Evolutionary conservation across 2,888 invertebrate species (phyloP).

Genomic region (Stenodera caucasica): DNA sequence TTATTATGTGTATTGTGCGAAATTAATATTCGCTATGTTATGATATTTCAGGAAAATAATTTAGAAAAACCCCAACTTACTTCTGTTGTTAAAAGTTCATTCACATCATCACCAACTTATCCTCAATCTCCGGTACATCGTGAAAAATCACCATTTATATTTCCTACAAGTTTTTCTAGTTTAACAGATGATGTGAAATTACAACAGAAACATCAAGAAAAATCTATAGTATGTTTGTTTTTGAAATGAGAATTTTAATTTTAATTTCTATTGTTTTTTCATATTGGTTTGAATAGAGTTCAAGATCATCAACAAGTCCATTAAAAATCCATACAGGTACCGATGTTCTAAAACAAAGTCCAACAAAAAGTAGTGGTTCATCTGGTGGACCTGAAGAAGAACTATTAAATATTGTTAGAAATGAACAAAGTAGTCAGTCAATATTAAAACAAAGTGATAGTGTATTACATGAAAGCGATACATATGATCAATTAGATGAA

Average conservation of each 20-base stretch:
- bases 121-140: constrained; percentile 22
- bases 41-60: not conserved
- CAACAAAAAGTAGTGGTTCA: constrained; percentile 49
- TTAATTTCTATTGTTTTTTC: constrained; percentile 7
- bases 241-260: not conserved
- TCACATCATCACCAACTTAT: constrained; percentile 15
- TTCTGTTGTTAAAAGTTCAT: constrained; percentile 7
- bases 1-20: too few relatives aligned
- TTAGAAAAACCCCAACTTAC: not conserved
- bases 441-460: constrained; percentile 52
- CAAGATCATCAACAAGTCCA: constrained; percentile 42
- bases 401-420: constrained; percentile 15
- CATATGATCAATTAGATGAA: constrained; percentile 47
- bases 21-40: too few relatives aligned
- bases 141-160: constrained; percentile 25
- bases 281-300: not conserved
- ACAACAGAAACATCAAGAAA: constrained; percentile 9
- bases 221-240: constrained; percentile 12
- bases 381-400: constrained; percentile 55
- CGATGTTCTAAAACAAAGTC: constrained; percentile 41
- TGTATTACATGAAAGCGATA: constrained; percentile 50
- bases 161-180: constrained; percentile 8
- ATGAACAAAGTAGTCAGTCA: constrained; percentile 24
- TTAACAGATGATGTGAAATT: constrained; percentile 15
- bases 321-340: constrained; percentile 35